Conservation (phyloP, 2,888 invertebrate species). For the Melinopterus prodromus region DNA sequence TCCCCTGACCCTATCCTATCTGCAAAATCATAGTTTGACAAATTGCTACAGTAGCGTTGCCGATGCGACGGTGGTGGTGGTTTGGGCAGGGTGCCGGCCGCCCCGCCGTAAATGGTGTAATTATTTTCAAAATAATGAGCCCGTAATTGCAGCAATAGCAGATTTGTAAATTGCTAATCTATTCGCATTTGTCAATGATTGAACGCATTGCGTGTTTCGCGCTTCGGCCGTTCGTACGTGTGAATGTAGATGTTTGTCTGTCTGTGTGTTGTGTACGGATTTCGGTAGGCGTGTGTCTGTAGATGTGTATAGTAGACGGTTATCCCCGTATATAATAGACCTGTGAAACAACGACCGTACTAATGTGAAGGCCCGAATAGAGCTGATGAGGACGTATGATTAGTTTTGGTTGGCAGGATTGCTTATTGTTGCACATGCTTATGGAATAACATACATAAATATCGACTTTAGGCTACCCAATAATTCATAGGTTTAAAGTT, state of each 20-base stretch:
- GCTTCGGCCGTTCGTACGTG: not conserved
- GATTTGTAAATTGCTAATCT: slow-evolving; percentile 63
- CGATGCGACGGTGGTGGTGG: slow-evolving; percentile 19
- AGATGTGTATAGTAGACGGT: not conserved
- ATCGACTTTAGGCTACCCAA: no score
- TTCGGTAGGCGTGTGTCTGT: not conserved
- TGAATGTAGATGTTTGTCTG: not conserved
- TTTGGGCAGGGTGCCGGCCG: not conserved
- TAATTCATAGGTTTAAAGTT: no score
- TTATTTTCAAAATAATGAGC: slow-evolving; percentile 62
- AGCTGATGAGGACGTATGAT: not conserved
- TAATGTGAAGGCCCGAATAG: not conserved
- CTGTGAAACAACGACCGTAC: not conserved
- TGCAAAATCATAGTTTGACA: slow-evolving; percentile 36
- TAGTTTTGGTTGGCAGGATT: not conserved
- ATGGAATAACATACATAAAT: no score
- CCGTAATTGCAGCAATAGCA: slow-evolving; percentile 62
- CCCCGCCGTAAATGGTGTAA: slow-evolving; percentile 53
- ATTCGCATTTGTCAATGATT: slow-evolving; percentile 59
- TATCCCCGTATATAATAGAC: not conserved
- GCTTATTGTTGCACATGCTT: not conserved
- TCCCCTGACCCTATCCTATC: slow-evolving; percentile 22
- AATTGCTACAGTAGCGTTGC: slow-evolving; percentile 35
- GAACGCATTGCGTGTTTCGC: slow-evolving; percentile 43
- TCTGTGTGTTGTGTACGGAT: no score